These are phyloP conservation scores for Lymantria dispar DNA, from an alignment of 2,888 invertebrate species.

Conservation along the genomic window DNA sequence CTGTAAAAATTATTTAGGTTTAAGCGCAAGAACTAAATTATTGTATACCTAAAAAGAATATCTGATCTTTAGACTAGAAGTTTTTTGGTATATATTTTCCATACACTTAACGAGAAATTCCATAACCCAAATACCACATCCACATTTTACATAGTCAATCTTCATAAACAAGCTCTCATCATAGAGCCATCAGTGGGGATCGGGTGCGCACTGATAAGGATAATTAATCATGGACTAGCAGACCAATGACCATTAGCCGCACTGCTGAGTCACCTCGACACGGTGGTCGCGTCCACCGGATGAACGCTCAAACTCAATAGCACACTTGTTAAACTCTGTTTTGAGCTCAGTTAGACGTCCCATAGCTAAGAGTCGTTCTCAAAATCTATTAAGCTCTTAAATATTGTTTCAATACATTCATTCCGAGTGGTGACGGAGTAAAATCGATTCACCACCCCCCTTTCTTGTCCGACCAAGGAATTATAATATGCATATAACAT, in stretches of 20 bases:
- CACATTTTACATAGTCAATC: constrained; percentile 22
- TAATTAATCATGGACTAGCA: constrained; percentile 66
- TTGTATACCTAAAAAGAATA: too few species aligned
- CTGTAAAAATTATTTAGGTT: too few species aligned
- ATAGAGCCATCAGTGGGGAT: constrained; percentile 66
- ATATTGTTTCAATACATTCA: not conserved
- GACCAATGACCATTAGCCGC: constrained; percentile 70
- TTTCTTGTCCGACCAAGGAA: too few species aligned
- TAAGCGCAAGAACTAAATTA: too few species aligned
- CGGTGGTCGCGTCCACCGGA: constrained; percentile 52
- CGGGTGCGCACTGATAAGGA: constrained; percentile 64
- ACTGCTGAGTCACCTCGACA: constrained; percentile 66
- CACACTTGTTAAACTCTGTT: constrained; percentile 40
- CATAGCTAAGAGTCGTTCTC: not conserved
- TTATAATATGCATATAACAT: too few species aligned
- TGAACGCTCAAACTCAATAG: constrained; percentile 44
- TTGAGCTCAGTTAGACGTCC: constrained; percentile 11
- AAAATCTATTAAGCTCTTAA: not conserved
- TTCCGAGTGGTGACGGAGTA: too few species aligned
- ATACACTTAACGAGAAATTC: too few species aligned
- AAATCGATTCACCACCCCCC: too few species aligned
- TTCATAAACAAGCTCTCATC: constrained; percentile 57
- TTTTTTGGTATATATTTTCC: too few species aligned
- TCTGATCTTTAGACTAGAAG: too few species aligned
- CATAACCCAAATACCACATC: constrained; percentile 15